These are phyloP conservation scores for Andrena praecox DNA, from an alignment of 2,888 invertebrate species.

Conservation along the genomic window DNA sequence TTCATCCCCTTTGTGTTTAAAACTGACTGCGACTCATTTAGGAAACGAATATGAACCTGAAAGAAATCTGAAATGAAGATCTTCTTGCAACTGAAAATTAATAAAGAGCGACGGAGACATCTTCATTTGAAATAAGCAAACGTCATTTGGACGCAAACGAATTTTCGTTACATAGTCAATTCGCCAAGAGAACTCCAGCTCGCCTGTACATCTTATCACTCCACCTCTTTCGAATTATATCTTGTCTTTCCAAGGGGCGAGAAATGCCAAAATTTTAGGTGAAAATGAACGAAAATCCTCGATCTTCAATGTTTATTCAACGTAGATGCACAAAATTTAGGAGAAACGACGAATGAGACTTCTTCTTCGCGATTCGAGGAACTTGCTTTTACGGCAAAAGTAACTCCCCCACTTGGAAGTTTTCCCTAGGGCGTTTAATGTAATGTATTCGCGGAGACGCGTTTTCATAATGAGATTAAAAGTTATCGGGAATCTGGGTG, in stretches of 20 bases:
- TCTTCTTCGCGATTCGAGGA: background rate
- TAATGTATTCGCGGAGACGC: slow-evolving; percentile 30
- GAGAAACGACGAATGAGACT: background rate
- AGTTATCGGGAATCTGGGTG: slow-evolving; percentile 34
- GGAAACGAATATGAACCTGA: background rate
- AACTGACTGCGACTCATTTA: background rate
- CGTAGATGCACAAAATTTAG: too few species aligned
- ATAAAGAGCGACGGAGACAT: background rate
- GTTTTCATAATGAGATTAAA: slow-evolving; percentile 47
- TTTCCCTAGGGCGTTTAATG: slow-evolving; percentile 18
- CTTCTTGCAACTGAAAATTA: background rate
- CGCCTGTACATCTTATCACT: background rate
- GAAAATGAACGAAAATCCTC: background rate
- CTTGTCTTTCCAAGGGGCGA: background rate
- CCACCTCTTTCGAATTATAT: background rate
- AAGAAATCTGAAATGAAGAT: background rate
- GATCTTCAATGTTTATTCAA: background rate
- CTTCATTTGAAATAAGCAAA: background rate
- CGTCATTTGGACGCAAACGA: background rate
- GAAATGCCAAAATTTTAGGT: background rate
- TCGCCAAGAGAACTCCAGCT: background rate
- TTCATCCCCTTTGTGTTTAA: background rate
- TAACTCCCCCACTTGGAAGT: slow-evolving; percentile 25
- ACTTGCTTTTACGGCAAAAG: background rate
- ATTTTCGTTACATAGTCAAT: background rate